These are phyloP conservation scores for Seriola dumerili DNA, from an alignment of 2,113 vertebrate species.

Conservation along the genomic window DNA sequence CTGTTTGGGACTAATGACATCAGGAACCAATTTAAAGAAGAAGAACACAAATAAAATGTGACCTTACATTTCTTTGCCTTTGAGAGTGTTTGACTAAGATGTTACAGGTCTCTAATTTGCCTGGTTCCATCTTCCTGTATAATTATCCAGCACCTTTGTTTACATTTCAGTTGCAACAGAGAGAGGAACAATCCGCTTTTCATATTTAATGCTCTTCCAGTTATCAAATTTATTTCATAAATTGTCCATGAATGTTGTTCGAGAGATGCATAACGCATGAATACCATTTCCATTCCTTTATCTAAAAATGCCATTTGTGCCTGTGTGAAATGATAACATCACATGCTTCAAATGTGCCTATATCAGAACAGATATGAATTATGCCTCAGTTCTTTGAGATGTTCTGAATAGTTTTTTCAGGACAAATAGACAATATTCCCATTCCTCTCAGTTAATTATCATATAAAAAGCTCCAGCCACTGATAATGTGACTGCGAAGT, in stretches of 20 bases:
- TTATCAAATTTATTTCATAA: conserved; percentile 64
- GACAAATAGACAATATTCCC: conserved; percentile 76
- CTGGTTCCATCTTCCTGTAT: conserved; percentile 26
- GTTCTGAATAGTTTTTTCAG: conserved; percentile 66
- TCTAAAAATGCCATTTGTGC: conserved; percentile 48
- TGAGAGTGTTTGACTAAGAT: conserved; percentile 9
- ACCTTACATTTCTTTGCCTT: background rate
- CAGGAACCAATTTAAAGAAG: background rate
- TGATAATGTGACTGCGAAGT: conserved; percentile 71
- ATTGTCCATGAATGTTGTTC: conserved; percentile 46
- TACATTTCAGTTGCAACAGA: conserved; percentile 20
- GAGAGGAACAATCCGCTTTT: conserved; percentile 25
- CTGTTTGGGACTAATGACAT: background rate
- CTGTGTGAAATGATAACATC: conserved; percentile 60
- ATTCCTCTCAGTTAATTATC: conserved; percentile 80
- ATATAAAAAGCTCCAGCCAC: conserved; percentile 75
- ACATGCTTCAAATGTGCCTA: conserved; percentile 48
- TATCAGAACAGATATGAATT: conserved; percentile 63
- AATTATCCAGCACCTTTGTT: conserved; percentile 45
- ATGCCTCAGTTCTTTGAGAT: conserved; percentile 59
- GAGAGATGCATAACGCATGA: conserved; percentile 44
- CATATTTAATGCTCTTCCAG: conserved; percentile 31
- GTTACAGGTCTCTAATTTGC: conserved; percentile 1
- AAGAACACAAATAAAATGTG: background rate
- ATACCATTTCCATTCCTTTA: conserved; percentile 44